Base-by-base conservation (phyloP, 1,140 invertebrate genomes). In the Drosophila subobscura region DNA sequence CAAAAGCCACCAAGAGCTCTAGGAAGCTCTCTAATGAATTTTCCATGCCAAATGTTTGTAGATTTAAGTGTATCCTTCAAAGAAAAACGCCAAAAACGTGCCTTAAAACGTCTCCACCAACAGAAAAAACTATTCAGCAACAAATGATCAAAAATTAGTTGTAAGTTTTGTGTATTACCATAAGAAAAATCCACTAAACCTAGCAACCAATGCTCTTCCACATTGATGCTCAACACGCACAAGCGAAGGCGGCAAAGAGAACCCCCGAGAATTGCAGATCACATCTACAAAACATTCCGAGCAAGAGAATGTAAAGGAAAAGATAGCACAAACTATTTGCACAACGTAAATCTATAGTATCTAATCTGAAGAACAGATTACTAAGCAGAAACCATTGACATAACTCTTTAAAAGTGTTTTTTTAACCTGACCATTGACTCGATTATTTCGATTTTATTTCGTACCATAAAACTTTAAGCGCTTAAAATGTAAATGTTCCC, bases 1-100 rank as follows among this genome's bases (percentile, higher is more conserved):
- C 14, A 85, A 81, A 29, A 77, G 50, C 49, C 81, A 85, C 52
- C 81, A 85, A 42, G 81, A 85, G 50, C 81, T 85, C 27, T 85
- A 64, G 44, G 8, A 37, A 37, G 33, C 33, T 37, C 12, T 40
- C 20, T 20, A 3, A 5, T 5, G n/a, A 14, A 29, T 5, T 5
- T 20, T 12, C 53, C 29, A 67, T 67, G 61, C 72, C 80, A 79
- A 79, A 80, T 52, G 51, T 47, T n/a, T 23, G 37, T 65, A 68
- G 37, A 45, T n/a, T 12, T 59, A 52, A 55, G 12, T 37, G n/a
- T 61, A 77, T 25, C 8, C 0, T 57, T 10, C 37, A 50, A 37
- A 10, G 10, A 49, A 40, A 44, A 20, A 37, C 16, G 20, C 25
- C 40, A 73, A 55, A 80, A 77, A 80, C 49, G 81, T 85, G 80